Base-by-base conservation (phyloP, 2,797 vertebrate genomes). In the Australoheros facetus region DNA sequence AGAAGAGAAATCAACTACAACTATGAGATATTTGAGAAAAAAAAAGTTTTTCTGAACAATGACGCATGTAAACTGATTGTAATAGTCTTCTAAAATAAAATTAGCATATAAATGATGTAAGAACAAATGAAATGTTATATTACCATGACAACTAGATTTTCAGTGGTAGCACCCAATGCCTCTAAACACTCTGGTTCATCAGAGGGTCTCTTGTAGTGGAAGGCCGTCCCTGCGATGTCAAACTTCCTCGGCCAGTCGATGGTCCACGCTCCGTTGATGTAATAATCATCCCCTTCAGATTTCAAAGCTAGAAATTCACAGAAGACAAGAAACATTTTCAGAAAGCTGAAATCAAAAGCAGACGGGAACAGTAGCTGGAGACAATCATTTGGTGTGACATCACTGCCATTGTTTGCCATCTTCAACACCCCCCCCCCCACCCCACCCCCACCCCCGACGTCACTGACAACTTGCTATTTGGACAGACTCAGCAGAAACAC, bases 181-280 rank as follows among this genome's bases (percentile, higher is more conserved):
- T 98, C 97, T 75, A 99, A 88, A 57, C 97, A 98, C 91, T 99
- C 98, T 2, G 97, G 97, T 66, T 98, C 97, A 78, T 99, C 97
- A 1, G 97, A 87, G 45, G 98, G 97, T 73, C 98, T 97, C 95
- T 96, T 97, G 93, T 99, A 99, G 94, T 98, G 96, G 93, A 99
- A 99, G 70, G 98, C 96, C 56, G 98, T 99, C 59, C 97, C 98
- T 55, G 97, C 97, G 30, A 99, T 97, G 94, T 99, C 97, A 89
- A 99, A 99, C 94, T 99, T 99, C 88, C 98, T 95, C 79, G 98
- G 98, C 98, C 98, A 99, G 94, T 99, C 98, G 84, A 99, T 99
- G 92, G 98, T 99, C 98, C 98, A 99, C 28, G 98, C 98, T 78
- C 98, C 98, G 75, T 99, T 99, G 94, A 99, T 98, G 93, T 98